Conservation (phyloP, 2,888 invertebrate species). For the Eupeodes latifasciatus region DNA sequence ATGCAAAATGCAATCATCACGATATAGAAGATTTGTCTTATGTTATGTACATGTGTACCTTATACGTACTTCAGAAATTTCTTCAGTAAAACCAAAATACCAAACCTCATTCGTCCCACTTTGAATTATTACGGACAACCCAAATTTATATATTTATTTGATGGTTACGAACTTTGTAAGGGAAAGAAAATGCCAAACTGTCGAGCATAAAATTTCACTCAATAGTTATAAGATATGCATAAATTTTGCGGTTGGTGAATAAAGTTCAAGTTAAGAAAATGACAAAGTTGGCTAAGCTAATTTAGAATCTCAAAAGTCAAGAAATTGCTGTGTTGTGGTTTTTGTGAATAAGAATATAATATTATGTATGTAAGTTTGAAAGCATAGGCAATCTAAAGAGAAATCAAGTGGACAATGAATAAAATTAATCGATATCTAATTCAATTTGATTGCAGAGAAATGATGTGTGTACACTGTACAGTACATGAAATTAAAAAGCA, state of each 20-base stretch:
- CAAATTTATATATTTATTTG: not conserved
- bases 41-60: not conserved
- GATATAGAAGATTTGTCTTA: not conserved
- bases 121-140: not conserved
- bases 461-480: not conserved
- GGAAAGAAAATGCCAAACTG: slow-evolving; percentile 5
- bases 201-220: slow-evolving; percentile 16
- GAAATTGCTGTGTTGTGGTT: slow-evolving; percentile 1
- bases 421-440: slow-evolving; percentile 1
- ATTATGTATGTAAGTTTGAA: too few species aligned
- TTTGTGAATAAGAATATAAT: not conserved
- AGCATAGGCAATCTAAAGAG: too few species aligned
- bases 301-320: not conserved
- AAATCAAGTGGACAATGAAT: slow-evolving; percentile 8
- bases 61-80: not conserved
- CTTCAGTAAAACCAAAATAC: not conserved
- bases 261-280: slow-evolving; percentile 14
- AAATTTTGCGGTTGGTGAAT: slow-evolving; percentile 32
- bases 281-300: slow-evolving; percentile 16
- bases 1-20: not conserved
- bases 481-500: not conserved
- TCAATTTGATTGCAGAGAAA: not conserved
- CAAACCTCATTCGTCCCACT: not conserved
- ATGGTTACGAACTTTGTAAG: slow-evolving; percentile 5
- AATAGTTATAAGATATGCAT: not conserved